Conservation (phyloP, 2,888 invertebrate genomes). For the Andrena flavipes region DNA sequence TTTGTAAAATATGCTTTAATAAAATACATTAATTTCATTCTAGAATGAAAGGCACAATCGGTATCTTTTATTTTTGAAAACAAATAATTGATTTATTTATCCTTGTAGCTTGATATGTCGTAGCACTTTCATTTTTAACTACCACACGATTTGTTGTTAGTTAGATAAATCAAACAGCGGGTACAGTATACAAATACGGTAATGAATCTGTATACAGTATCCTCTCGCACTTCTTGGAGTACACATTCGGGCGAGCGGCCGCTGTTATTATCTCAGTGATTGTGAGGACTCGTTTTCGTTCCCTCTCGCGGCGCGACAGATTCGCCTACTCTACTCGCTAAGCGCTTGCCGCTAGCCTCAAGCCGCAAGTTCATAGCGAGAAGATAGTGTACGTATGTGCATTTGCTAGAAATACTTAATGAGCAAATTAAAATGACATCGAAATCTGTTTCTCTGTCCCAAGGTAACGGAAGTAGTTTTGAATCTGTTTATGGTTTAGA, state of each 20-base stretch:
- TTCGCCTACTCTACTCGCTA: no score
- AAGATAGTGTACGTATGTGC: not conserved
- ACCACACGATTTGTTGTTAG: not conserved
- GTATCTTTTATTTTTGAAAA: constrained; percentile 45
- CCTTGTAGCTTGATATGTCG: not conserved
- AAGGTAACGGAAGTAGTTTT: no score
- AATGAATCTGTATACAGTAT: constrained; percentile 4
- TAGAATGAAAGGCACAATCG: constrained; percentile 76
- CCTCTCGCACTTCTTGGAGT: no score
- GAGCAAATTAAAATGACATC: not conserved
- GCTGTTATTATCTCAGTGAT: no score
- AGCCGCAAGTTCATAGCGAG: no score
- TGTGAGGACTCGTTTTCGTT: no score
- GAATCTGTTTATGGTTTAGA: no score
- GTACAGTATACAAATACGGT: not conserved
- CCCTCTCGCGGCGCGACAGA: no score
- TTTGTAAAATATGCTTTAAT: constrained; percentile 54
- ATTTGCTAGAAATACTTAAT: constrained; percentile 11
- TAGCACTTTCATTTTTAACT: not conserved
- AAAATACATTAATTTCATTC: constrained; percentile 53
- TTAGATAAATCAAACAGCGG: not conserved
- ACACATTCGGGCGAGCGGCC: no score
- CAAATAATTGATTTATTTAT: constrained; percentile 61
- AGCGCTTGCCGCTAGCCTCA: no score
- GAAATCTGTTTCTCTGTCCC: no score